Percentiles rank a stretch among this genome's conserved stretches.
phyloP scores from a whole-genome alignment of 64 coral and sea anemone species.

The Porites australiensis region DNA sequence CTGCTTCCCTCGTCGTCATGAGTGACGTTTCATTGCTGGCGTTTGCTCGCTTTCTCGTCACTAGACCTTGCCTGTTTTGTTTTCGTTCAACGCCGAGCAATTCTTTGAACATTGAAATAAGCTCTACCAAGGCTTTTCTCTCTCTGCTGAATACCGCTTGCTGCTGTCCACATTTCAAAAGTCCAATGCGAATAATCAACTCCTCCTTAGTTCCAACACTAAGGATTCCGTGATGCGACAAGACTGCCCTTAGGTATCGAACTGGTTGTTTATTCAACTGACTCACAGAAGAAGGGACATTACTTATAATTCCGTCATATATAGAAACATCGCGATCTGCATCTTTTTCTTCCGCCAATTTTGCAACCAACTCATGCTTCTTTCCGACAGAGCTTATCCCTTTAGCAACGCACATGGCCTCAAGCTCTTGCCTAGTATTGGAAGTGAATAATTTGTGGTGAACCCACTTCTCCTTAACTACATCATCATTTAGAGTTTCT shows the following conservation, averaged over 20 bases:
- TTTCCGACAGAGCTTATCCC: not conserved
- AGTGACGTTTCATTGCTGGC: conserved; percentile 44
- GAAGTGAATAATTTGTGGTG: conserved; percentile 31
- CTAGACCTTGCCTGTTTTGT: conserved; percentile 15
- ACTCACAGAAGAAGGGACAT: conserved; percentile 42
- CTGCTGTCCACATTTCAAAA: conserved; percentile 43
- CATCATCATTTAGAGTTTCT: conserved; percentile 26
- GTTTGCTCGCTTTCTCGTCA: conserved; percentile 45
- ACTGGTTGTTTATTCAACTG: conserved; percentile 40
- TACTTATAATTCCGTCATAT: conserved; percentile 34
- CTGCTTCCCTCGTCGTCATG: conserved; percentile 47
- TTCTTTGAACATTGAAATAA: conserved; percentile 52
- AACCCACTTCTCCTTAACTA: conserved; percentile 30
- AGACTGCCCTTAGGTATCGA: conserved; percentile 25
- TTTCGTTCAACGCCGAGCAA: conserved; percentile 21
- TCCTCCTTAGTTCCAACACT: conserved; percentile 36
- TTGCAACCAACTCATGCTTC: conserved; percentile 54
- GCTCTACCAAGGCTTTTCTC: conserved; percentile 44
- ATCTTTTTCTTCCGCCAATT: conserved; percentile 15
- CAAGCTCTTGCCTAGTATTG: conserved; percentile 17
- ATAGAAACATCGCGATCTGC: not conserved
- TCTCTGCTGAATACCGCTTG: conserved; percentile 53
- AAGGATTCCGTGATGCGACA: conserved; percentile 39
- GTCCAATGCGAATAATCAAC: conserved; percentile 24
- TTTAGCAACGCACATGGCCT: conserved; percentile 4